These are phyloP conservation scores for Phyto melanocephala DNA, from an alignment of 2,888 invertebrate species.

Conservation along the genomic window DNA sequence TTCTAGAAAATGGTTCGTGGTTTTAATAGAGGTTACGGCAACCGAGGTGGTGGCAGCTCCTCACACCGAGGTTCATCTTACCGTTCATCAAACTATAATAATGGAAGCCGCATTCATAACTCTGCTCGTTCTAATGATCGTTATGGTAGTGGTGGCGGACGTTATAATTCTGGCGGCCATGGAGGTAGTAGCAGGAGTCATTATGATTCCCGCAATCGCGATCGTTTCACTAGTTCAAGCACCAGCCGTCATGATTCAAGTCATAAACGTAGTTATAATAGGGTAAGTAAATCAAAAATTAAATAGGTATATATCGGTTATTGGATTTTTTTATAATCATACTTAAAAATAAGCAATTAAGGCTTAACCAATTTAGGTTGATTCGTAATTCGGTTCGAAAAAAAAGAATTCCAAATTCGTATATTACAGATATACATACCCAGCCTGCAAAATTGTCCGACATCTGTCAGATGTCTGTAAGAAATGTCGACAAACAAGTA, in stretches of 20 bases:
- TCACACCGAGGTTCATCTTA: slow-evolving; percentile 61
- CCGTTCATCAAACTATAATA: slow-evolving; percentile 71
- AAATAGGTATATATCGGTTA: too few species aligned
- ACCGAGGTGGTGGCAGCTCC: slow-evolving; percentile 69
- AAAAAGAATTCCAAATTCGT: too few species aligned
- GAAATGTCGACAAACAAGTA: too few species aligned
- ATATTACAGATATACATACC: too few species aligned
- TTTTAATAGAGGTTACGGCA: slow-evolving; percentile 57
- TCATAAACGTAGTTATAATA: slow-evolving; percentile 75
- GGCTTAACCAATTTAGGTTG: too few species aligned
- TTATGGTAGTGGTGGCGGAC: slow-evolving; percentile 70
- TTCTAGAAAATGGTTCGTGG: slow-evolving; percentile 51
- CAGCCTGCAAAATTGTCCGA: too few species aligned
- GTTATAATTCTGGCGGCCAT: slow-evolving; percentile 70
- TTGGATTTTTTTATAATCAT: too few species aligned
- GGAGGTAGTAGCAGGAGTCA: slow-evolving; percentile 71
- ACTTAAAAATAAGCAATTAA: too few species aligned
- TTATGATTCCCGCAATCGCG: slow-evolving; percentile 71
- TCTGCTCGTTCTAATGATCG: slow-evolving; percentile 72
- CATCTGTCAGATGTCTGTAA: too few species aligned
- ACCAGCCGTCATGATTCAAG: slow-evolving; percentile 69
- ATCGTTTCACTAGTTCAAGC: slow-evolving; percentile 66
- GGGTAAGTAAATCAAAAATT: slow-evolving; percentile 70
- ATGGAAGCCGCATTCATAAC: slow-evolving; percentile 73
- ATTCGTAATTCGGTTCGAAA: too few species aligned